Base-by-base conservation (phyloP, 2,888 invertebrate species). In the Meloe dianella region DNA sequence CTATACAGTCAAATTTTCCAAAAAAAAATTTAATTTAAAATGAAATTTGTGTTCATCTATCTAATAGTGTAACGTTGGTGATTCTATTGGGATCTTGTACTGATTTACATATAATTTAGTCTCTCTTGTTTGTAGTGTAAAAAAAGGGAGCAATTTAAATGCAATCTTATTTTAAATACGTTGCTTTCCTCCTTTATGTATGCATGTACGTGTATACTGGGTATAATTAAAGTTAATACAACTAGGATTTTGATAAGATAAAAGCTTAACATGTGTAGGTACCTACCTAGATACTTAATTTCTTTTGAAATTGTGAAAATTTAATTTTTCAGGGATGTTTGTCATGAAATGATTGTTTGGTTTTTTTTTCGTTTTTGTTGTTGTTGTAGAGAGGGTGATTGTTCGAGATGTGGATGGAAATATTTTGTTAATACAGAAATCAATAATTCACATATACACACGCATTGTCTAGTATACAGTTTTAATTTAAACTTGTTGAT, bases 111-210 rank as follows among this genome's bases (percentile, higher is more conserved):
- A 56, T 66, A 62, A 63, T 63, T 63, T 51, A 47, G 38, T 59
- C 51, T 64, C 22, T 22, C 12, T 41, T 54, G 54, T 54, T 54
- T 54, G 54, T 54, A 24, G 24, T 54, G 17, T 12, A 12, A 41
- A 65, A 66, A 66, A 66, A 66, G 66, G 59, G 61, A 57, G 64
- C 69, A 69, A 69, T 69, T 67, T 65, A 70, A 67, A 69, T 69
- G 67, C 67, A 69, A 66, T 61, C 70, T 65, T 29, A 30, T 17
- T 54, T 30, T 54, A 54, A 54, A 61, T 54, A 54, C 6, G n/a
- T 54, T 61, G 22, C 47, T 61, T 61, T 61, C 47, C 47, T 61
- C 24, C 22, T 24, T 61, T 32, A 32, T 32, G 5, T 32, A 32
- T 32, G 60, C 6, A n/a, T 12, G 12, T 27, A 27, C 20, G 20